Evolutionary conservation across 2,797 vertebrate genomes (phyloP).

Genomic region (Aeoliscus strigatus): DNA sequence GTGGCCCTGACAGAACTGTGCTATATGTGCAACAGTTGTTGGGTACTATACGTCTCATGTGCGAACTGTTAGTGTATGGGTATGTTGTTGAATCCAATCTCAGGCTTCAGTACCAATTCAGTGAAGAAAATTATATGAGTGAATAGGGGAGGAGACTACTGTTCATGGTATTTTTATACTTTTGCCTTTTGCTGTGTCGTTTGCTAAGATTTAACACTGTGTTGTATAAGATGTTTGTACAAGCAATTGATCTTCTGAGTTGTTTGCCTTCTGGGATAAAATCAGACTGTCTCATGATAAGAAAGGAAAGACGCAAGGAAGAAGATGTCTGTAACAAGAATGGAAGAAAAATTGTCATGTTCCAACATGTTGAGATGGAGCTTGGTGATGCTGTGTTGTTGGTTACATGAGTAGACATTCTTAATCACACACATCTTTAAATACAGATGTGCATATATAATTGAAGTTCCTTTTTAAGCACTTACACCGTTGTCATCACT

Average conservation of each 20-base stretch:
- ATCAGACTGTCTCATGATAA: constrained; percentile 42
- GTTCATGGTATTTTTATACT: constrained; percentile 16
- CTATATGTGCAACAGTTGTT: too few relatives aligned
- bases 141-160: background rate
- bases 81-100: constrained; percentile 20
- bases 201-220: constrained; percentile 11
- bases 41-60: too few relatives aligned
- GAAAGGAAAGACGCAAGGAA: constrained; percentile 39
- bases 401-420: constrained; percentile 14
- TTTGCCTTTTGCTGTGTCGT: constrained; percentile 3
- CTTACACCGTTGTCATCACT: background rate
- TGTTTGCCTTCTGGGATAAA: constrained; percentile 25
- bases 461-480: too few relatives aligned
- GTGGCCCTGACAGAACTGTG: constrained; percentile 5
- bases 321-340: constrained; percentile 17
- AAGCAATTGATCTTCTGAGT: constrained; percentile 7
- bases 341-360: constrained; percentile 37
- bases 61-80: too few relatives aligned
- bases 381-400: constrained; percentile 38
- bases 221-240: constrained; percentile 14
- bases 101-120: constrained; percentile 18
- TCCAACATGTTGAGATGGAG: constrained; percentile 38
- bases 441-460: too few relatives aligned
- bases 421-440: too few relatives aligned
- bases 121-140: constrained; percentile 20